These are phyloP conservation scores for Thymelicus sylvestris DNA, from an alignment of 2,888 invertebrate genomes.

Conservation along the genomic window DNA sequence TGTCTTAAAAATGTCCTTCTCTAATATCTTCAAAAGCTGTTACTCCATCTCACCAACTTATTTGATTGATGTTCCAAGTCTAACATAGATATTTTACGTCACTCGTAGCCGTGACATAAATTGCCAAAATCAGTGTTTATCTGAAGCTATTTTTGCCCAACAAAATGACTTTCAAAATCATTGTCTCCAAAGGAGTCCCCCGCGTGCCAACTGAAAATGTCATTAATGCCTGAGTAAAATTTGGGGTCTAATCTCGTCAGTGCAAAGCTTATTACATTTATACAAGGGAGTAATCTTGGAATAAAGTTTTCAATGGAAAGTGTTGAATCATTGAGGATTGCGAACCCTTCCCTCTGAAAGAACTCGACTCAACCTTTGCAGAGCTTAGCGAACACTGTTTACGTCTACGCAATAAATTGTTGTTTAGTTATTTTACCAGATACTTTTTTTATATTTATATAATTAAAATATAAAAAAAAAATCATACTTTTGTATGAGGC, in stretches of 20 bases:
- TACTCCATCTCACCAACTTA: neutral
- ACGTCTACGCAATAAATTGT: constrained; percentile 23
- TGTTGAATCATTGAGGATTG: constrained; percentile 80
- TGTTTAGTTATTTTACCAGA: constrained; percentile 4
- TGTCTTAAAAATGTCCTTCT: too few species aligned
- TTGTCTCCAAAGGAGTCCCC: constrained; percentile 74
- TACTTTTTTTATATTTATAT: too few species aligned
- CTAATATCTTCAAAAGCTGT: too few species aligned
- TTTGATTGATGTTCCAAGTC: constrained; percentile 7
- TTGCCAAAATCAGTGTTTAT: constrained; percentile 49
- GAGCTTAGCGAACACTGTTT: constrained; percentile 18
- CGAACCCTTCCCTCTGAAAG: constrained; percentile 80
- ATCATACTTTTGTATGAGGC: too few species aligned
- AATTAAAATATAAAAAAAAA: too few species aligned
- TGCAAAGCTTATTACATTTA: constrained; percentile 84
- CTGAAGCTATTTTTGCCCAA: constrained; percentile 62
- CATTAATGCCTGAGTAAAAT: constrained; percentile 84
- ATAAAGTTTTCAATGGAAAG: constrained; percentile 84
- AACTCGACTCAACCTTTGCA: constrained; percentile 49
- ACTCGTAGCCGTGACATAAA: constrained; percentile 29
- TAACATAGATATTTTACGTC: constrained; percentile 19
- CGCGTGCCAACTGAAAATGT: constrained; percentile 80
- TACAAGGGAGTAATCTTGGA: constrained; percentile 83
- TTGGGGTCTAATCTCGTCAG: constrained; percentile 83
- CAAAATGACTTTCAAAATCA: constrained; percentile 83